These are phyloP conservation scores for Ovis canadensis DNA, from an alignment of 2,113 vertebrate species.

Conservation along the genomic window DNA sequence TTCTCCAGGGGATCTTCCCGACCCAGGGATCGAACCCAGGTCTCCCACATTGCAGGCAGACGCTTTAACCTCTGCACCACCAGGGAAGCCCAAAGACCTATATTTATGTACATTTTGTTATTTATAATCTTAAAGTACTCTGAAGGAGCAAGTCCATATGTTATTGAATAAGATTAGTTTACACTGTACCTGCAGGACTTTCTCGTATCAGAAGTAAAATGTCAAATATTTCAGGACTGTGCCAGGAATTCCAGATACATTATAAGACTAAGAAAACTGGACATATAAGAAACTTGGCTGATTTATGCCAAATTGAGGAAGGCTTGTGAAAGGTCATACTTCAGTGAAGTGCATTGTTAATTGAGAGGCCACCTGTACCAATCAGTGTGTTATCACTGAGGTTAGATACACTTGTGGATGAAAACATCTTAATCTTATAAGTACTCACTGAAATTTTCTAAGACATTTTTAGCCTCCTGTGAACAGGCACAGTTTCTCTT, in stretches of 20 bases:
- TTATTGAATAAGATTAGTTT: background rate
- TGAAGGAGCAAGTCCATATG: background rate
- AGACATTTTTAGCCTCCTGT: constrained; percentile 36
- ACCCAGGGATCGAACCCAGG: too few species aligned
- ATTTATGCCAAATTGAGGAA: background rate
- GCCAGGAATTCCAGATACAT: background rate
- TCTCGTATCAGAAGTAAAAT: background rate
- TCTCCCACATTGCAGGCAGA: too few species aligned
- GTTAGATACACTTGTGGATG: background rate
- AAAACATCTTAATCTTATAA: constrained; percentile 57
- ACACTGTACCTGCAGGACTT: background rate
- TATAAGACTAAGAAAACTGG: background rate
- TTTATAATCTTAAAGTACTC: background rate
- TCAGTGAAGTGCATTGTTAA: constrained; percentile 22
- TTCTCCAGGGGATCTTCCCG: too few species aligned
- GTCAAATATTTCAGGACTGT: background rate
- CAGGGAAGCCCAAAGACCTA: too few species aligned
- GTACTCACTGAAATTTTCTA: constrained; percentile 44
- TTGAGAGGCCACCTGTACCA: constrained; percentile 45
- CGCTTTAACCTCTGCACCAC: too few species aligned
- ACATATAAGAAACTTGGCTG: background rate
- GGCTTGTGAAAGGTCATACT: background rate
- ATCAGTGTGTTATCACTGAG: background rate
- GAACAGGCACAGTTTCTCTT: constrained; percentile 49
- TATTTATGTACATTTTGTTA: background rate